Evolutionary conservation across 37 sponge, comb jelly and placozoan species (phyloP), one percentile per base, ranked within the genome.

Genomic region (Aphrocallistes beatrix): DNA sequence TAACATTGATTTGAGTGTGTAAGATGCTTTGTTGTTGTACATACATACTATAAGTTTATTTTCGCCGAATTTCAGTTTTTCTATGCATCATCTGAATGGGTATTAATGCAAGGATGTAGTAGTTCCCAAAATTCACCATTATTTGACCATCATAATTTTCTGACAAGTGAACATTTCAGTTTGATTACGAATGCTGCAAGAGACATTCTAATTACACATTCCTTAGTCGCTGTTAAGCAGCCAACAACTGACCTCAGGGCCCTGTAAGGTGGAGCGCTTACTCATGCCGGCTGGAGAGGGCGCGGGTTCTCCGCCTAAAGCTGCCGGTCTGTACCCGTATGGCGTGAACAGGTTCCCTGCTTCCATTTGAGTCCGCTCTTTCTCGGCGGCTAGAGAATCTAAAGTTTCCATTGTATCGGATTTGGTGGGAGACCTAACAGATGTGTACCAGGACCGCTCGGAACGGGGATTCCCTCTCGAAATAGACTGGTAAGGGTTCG

Each of bases 251-350:
- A 60, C 75, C 75, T 60, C 75, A 19, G 75, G 17, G 8, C 28
- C 34, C 21, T 19, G 75, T 13, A 3, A 6, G 10, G 28, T 30
- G 34, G 75, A 21, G 6, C 6, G 75, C 21, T 32, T 60, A 13
- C 75, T 60, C 75, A 60, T 60, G 28, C 75, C 75, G 8, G 75
- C 21, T 60, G 75, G 75, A 60, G 75, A 60, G 28, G 75, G 75
- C 28, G 34, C n/a, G 3, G 75, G 75, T 13, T 60, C 75, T 60
- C 32, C 75, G 10, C 75, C 75, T 6, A 60, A 30, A 60, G 75
- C 75, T 25, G 75, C 28, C 25, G 75, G 75, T 13, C 75, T 3
- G 75, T 60, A 60, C 21, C 75, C 75, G 34, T 60, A 60, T 6
- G 75, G 75, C 6, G 75, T 60, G 21, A 60, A 60, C 75, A 60